Base-by-base conservation (phyloP, 2,113 vertebrate species). In the Neolamprologus devosi region DNA sequence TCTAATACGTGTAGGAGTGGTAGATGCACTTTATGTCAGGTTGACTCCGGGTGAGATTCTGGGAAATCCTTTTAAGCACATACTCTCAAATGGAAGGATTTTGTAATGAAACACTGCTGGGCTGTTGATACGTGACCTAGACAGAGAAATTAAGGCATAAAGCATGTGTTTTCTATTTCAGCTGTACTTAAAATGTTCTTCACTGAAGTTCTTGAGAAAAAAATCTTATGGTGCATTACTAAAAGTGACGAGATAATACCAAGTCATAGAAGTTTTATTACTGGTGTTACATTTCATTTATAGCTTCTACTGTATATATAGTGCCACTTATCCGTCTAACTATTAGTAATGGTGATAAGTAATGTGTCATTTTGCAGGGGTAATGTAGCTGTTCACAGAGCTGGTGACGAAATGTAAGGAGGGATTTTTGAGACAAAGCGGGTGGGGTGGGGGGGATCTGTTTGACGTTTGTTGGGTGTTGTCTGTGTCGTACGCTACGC, bases 391-490 rank as follows among this genome's bases (percentile, higher is more conserved):
- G 80, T 82, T 92, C 68, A 68, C 37, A 7, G 80, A 81, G 63
- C 82, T 51, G 83, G 85, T 89, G 84, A 90, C 60, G 83, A 83
- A 87, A 30, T 57, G n/a, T 30, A 70, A 54, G 45, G 5, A 63
- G 83, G 82, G 88, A 89, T 53, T 91, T 65, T 65, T 65, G 17
- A 51, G 58, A 58, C 17, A 33, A 63, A 63, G 28, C 5, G 28
- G 26, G 57, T 7, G 57, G 14, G 8, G 8, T 9, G 8, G 8
- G 4, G 23, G 54, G 87, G 82, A 65, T 80, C 65, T 23, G 19
- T 70, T 14, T 87, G 89, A 93, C 85, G 65, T 92, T 16, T 81
- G 80, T 45, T 83, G 87, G 88, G 89, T 53, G 90, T 83, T 28
- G 47, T 17, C 60, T 40, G 30, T 58, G 82, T 84, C n/a, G 8